Conservation (phyloP, 2,888 invertebrate genomes). For the Omphaloscelis lunosa region DNA sequence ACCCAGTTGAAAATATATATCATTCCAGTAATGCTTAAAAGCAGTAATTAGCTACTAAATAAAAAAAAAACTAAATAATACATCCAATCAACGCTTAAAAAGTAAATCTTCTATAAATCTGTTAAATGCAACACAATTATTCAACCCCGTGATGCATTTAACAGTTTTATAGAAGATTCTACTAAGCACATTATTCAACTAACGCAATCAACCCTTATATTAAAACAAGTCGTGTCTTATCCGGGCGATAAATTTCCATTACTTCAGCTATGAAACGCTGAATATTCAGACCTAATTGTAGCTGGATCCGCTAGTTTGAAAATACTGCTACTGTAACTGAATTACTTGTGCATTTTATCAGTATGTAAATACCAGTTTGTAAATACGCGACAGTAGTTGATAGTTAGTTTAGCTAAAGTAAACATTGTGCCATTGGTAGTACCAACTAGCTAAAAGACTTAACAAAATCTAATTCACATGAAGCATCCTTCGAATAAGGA, state of each 20-base stretch:
- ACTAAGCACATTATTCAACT: conserved; percentile 30
- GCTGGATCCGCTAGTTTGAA: conserved; percentile 27
- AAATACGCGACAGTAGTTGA: neutral
- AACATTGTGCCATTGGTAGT: neutral
- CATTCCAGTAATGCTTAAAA: too few species aligned
- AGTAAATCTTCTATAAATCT: neutral
- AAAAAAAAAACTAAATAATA: too few species aligned
- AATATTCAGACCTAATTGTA: conserved; percentile 56
- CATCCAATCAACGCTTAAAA: neutral
- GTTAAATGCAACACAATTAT: neutral
- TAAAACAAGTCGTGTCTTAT: conserved; percentile 62
- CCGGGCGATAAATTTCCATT: conserved; percentile 70
- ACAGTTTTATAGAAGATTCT: neutral
- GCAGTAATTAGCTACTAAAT: too few species aligned
- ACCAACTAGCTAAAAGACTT: neutral
- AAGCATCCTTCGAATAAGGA: neutral
- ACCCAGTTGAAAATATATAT: too few species aligned
- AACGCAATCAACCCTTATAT: conserved; percentile 29
- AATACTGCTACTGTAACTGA: conserved; percentile 34
- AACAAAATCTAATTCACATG: neutral
- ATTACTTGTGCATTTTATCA: conserved; percentile 29
- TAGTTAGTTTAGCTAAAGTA: neutral
- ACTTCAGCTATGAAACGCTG: conserved; percentile 62
- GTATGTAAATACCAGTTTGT: conserved; percentile 4
- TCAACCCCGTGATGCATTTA: neutral